Evolutionary conservation across 2,113 vertebrate genomes (phyloP).

Genomic region (Picathartes gymnocephalus): DNA sequence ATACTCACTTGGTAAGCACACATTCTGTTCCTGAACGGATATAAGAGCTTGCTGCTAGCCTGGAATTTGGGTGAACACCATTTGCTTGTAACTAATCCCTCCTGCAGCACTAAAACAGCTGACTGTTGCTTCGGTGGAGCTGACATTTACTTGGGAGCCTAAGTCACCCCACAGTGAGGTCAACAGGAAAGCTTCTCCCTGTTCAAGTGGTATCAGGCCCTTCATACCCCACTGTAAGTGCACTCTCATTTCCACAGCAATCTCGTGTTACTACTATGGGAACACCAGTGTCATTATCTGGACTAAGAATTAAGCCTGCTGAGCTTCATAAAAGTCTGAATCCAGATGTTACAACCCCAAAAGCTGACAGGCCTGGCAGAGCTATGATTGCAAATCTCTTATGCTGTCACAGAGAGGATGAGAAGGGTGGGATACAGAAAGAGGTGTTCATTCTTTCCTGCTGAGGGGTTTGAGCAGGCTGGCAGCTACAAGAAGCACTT

Average conservation of each 20-base stretch:
- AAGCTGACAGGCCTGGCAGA: not conserved
- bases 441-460: not conserved
- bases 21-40: not conserved
- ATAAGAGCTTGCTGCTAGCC: not conserved
- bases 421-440: not conserved
- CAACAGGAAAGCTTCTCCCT: not conserved
- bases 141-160: not conserved
- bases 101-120: not conserved
- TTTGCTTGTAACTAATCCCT: not conserved
- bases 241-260: not conserved
- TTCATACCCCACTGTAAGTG: not conserved
- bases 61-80: not conserved
- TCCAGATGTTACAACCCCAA: not conserved
- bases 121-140: not conserved
- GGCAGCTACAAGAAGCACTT: fast-evolving
- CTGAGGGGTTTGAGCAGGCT: not conserved
- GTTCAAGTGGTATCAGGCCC: not conserved
- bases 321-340: not conserved
- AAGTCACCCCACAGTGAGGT: not conserved
- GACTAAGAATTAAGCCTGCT: not conserved
- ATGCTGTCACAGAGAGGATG: fast-evolving
- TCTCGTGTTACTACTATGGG: not conserved
- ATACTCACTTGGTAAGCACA: not conserved
- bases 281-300: not conserved
- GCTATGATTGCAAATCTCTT: not conserved